These are phyloP conservation scores for Vulpes ferrilata DNA, from an alignment of 2,113 vertebrate species.

Conservation along the genomic window DNA sequence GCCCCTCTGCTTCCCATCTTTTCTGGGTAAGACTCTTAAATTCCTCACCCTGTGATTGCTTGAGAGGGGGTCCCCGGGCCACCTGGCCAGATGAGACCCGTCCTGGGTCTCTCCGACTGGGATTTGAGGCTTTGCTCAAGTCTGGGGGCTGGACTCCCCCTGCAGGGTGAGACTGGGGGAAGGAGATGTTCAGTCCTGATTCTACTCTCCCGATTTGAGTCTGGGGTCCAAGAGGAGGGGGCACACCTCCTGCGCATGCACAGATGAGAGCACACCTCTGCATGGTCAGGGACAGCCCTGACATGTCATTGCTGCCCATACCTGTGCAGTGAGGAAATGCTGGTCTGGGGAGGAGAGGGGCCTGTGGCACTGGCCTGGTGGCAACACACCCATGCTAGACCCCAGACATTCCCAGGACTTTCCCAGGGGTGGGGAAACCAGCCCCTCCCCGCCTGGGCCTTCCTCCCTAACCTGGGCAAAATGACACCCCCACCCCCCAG, in stretches of 20 bases:
- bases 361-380: background rate
- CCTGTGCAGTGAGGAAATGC: background rate
- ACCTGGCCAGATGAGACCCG: background rate
- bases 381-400: background rate
- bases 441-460: background rate
- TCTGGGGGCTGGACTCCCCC: background rate
- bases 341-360: background rate
- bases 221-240: background rate
- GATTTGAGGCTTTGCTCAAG: background rate
- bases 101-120: background rate
- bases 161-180: background rate
- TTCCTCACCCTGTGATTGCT: background rate
- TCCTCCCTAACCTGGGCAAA: background rate
- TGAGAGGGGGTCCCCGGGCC: background rate
- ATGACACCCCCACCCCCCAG: background rate
- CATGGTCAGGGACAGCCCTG: background rate
- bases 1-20: background rate
- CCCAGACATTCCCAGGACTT: background rate
- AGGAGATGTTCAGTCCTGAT: background rate
- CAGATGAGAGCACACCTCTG: rapidly evolving
- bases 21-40: background rate
- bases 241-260: background rate
- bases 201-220: background rate
- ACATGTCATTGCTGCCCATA: background rate
- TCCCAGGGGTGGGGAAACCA: no score